Conservation (phyloP, 2,888 invertebrate genomes). For the Erannis defoliaria region DNA sequence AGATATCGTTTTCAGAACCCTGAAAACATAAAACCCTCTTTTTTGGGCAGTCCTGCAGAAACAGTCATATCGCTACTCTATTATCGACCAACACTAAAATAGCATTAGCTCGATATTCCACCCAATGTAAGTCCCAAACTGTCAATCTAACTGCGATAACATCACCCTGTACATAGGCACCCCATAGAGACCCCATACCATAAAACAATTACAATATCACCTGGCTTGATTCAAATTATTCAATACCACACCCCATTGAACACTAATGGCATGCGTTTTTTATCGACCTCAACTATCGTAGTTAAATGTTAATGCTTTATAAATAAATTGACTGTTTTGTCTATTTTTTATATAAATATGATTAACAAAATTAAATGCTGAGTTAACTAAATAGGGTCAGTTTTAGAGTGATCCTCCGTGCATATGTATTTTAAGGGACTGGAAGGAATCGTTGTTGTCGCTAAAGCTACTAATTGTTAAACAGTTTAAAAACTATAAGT, state of each 20-base stretch:
- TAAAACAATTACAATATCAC: constrained; percentile 43
- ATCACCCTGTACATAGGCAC: constrained; percentile 33
- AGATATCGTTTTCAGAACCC: too few species aligned
- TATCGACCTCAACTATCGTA: constrained; percentile 22
- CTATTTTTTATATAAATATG: not conserved
- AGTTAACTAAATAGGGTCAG: not conserved
- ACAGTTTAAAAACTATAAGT: too few species aligned
- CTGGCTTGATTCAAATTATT: constrained; percentile 48
- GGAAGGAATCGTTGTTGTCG: too few species aligned
- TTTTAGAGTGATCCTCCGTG: not conserved
- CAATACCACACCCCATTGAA: constrained; percentile 56
- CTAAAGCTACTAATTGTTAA: too few species aligned
- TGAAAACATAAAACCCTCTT: too few species aligned
- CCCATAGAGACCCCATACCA: constrained; percentile 12
- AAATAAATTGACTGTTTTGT: constrained; percentile 1
- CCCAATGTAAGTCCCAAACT: constrained; percentile 14
- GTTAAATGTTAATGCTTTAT: not conserved
- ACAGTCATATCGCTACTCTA: not conserved
- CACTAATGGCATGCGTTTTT: constrained; percentile 37
- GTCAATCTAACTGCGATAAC: constrained; percentile 34
- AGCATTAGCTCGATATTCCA: not conserved
- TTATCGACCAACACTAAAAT: not conserved
- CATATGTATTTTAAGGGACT: too few species aligned
- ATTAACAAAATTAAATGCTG: not conserved
- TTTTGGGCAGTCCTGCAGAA: too few species aligned